A percentile compares a stretch with the other conserved stretches of the same genome.
Conservation (phyloP, 2,888 invertebrate genomes). For the Toxonevra muliebris region DNA sequence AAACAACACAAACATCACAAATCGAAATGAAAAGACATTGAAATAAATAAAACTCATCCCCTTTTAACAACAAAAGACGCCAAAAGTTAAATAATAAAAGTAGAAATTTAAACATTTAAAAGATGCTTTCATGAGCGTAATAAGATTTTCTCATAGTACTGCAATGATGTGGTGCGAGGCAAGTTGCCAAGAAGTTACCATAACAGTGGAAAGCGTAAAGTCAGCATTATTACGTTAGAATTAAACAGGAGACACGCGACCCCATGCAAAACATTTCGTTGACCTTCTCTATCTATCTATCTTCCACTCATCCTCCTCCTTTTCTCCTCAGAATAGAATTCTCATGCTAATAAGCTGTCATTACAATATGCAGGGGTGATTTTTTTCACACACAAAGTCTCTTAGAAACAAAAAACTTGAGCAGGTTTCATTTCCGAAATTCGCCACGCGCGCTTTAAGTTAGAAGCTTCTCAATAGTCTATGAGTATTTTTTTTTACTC, state of each 20-base stretch:
- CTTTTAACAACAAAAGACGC: no score
- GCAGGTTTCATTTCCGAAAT: slow-evolving; percentile 16
- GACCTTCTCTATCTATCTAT: not conserved
- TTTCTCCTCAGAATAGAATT: slow-evolving; percentile 12
- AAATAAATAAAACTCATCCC: slow-evolving; percentile 3
- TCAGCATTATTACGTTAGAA: slow-evolving; percentile 30
- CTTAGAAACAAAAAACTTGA: not conserved
- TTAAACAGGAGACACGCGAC: slow-evolving; percentile 29
- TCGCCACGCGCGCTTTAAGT: slow-evolving; percentile 26
- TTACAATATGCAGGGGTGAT: slow-evolving; percentile 9
- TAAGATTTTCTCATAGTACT: slow-evolving; percentile 36
- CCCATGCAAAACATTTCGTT: slow-evolving; percentile 10
- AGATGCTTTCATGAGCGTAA: slow-evolving; percentile 47
- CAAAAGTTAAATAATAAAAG: slow-evolving; percentile 33
- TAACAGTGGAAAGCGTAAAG: slow-evolving; percentile 25
- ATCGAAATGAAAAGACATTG: not conserved
- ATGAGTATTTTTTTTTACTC: slow-evolving; percentile 28
- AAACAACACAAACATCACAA: not conserved
- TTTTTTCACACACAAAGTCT: not conserved
- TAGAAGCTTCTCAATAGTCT: slow-evolving; percentile 26
- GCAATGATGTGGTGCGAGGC: not conserved
- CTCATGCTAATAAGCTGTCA: slow-evolving; percentile 32
- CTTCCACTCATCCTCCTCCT: not conserved
- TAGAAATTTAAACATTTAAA: slow-evolving; percentile 48
- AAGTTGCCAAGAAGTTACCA: not conserved